Percentiles rank a stretch among this genome's conserved stretches.
Evolutionary conservation across 2,113 vertebrate genomes (phyloP).

Genomic region (Plotosus lineatus): DNA sequence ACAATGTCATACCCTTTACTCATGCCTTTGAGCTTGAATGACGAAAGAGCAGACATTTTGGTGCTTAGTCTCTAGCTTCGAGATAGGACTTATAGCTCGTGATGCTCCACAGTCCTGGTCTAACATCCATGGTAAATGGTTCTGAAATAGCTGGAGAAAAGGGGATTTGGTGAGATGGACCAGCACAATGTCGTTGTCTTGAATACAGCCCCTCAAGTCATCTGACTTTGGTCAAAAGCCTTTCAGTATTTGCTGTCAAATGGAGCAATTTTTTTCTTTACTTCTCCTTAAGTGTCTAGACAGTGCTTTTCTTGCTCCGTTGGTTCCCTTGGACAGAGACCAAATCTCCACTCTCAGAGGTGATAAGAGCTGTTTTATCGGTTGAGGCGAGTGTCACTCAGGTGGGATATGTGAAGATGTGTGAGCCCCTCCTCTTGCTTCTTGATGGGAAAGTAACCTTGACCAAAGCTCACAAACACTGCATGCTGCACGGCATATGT

Average conservation of each 20-base stretch:
- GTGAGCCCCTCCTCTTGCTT: slow-evolving; percentile 61
- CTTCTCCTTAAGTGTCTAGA: slow-evolving; percentile 80
- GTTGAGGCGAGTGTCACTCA: slow-evolving; percentile 76
- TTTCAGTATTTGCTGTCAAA: slow-evolving; percentile 78
- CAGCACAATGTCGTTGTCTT: slow-evolving; percentile 74
- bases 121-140: slow-evolving; percentile 63
- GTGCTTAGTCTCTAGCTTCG: slow-evolving; percentile 41
- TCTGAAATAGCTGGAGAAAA: slow-evolving; percentile 64
- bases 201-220: slow-evolving; percentile 66
- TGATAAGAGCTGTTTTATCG: slow-evolving; percentile 78
- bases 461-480: slow-evolving; percentile 52
- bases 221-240: slow-evolving; percentile 68
- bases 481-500: not conserved
- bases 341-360: slow-evolving; percentile 74
- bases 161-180: slow-evolving; percentile 70
- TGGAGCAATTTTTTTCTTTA: slow-evolving; percentile 72
- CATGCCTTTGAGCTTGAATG: slow-evolving; percentile 40
- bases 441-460: slow-evolving; percentile 58
- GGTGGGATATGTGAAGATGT: slow-evolving; percentile 63
- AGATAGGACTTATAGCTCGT: slow-evolving; percentile 48
- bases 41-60: slow-evolving; percentile 30
- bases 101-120: slow-evolving; percentile 50
- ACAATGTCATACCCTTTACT: slow-evolving; percentile 48
- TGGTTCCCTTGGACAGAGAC: slow-evolving; percentile 78
- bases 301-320: slow-evolving; percentile 77